phyloP scores from a whole-genome alignment of 2,797 vertebrate genomes.

The Lithobates sylvaticus region DNA sequence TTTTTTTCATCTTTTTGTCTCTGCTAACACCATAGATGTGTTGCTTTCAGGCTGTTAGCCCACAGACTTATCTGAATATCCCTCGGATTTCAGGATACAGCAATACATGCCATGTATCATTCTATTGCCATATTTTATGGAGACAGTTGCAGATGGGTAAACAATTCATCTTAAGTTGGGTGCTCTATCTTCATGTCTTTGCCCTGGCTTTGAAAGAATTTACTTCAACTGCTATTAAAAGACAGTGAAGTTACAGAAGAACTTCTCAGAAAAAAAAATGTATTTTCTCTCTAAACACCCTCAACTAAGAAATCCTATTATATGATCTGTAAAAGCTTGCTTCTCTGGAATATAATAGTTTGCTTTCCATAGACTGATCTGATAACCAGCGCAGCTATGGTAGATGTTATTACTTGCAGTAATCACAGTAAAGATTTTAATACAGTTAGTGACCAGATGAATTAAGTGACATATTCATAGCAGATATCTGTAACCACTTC shows the following conservation, averaged over 20 bases:
- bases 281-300: background rate
- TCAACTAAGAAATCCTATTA: background rate
- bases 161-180: constrained; percentile 18
- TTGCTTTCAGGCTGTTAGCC: constrained; percentile 34
- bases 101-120: constrained; percentile 39
- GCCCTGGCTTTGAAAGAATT: background rate
- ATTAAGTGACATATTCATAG: too few relatives aligned
- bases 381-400: too few relatives aligned
- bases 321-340: background rate
- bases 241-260: background rate
- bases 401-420: too few relatives aligned
- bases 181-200: constrained; percentile 20
- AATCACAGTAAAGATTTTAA: too few relatives aligned
- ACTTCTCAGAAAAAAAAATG: background rate
- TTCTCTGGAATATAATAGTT: background rate
- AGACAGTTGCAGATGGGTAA: constrained; percentile 26
- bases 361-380: background rate
- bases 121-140: constrained; percentile 19
- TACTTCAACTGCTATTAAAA: constrained; percentile 1
- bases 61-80: constrained; percentile 46
- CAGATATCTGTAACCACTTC: too few relatives aligned
- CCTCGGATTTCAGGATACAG: constrained; percentile 43
- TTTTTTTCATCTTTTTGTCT: constrained; percentile 14
- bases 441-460: too few relatives aligned
- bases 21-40: constrained; percentile 19